phyloP scores from a whole-genome alignment of 2,797 vertebrate genomes.

The Ctenosaura bakeri region DNA sequence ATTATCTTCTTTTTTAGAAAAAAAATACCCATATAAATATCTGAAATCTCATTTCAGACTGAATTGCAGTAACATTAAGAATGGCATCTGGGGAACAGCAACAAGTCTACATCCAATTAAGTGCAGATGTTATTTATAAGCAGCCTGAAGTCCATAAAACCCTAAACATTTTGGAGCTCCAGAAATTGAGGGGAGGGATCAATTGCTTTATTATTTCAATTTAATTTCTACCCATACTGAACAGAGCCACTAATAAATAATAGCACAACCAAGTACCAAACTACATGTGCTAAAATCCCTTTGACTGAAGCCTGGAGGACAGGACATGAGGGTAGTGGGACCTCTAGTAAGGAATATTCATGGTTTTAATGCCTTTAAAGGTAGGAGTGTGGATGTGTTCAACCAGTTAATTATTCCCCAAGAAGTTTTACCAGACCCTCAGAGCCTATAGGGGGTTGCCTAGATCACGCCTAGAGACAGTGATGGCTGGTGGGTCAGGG shows the following conservation, averaged over 20 bases:
- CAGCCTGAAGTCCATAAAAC: conserved; percentile 18
- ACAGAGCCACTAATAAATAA: conserved; percentile 16
- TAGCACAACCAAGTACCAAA: neutral
- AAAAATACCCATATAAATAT: neutral
- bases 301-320: neutral
- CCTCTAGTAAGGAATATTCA: neutral
- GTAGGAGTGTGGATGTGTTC: neutral
- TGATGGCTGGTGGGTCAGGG: no score
- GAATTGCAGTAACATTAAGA: conserved; percentile 7
- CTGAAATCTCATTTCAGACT: conserved; percentile 25
- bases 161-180: conserved; percentile 8
- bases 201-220: conserved; percentile 21
- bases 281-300: neutral
- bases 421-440: neutral
- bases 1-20: neutral
- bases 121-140: conserved; percentile 13
- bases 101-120: conserved; percentile 7
- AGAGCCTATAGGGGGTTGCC: neutral
- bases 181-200: neutral
- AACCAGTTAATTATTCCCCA: neutral
- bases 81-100: conserved; percentile 14
- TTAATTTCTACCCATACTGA: neutral
- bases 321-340: neutral
- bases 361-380: neutral
- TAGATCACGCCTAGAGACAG: neutral